These are phyloP conservation scores for Drosophila obscura DNA, from an alignment of 1,140 invertebrate species.

Conservation along the genomic window DNA sequence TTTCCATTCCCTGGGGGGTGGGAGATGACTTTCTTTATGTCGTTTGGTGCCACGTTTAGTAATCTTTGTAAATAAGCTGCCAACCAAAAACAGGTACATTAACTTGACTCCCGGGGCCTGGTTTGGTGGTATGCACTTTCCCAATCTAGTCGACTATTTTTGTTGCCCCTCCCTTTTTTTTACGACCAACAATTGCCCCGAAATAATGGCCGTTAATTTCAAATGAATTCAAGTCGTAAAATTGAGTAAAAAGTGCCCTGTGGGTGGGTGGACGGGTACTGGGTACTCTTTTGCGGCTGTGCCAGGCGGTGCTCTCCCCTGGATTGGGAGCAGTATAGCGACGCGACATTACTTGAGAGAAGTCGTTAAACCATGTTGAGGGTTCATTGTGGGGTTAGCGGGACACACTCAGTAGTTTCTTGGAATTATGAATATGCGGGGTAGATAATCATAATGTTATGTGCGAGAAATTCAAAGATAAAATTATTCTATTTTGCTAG, in stretches of 20 bases:
- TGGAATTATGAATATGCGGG: too few species aligned
- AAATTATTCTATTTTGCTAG: too few species aligned
- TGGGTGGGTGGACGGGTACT: constrained; percentile 4
- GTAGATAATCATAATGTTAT: too few species aligned
- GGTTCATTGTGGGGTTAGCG: not conserved
- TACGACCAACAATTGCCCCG: constrained; percentile 39
- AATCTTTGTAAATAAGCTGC: constrained; percentile 18
- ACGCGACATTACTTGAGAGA: constrained; percentile 19
- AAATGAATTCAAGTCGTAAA: constrained; percentile 46
- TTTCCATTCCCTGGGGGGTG: not conserved
- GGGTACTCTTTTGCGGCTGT: constrained; percentile 9
- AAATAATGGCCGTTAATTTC: constrained; percentile 45
- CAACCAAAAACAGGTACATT: constrained; percentile 6
- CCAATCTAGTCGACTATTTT: constrained; percentile 8
- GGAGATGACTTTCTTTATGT: not conserved
- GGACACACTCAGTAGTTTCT: too few species aligned
- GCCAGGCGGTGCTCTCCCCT: constrained; percentile 23
- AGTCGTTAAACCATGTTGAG: constrained; percentile 24
- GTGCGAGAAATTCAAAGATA: too few species aligned
- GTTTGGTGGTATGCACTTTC: constrained; percentile 16
- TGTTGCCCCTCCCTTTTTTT: not conserved
- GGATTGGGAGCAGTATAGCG: constrained; percentile 5
- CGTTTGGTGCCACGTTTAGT: not conserved
- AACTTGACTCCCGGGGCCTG: constrained; percentile 11
- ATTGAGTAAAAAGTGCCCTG: constrained; percentile 7